Conservation (phyloP, 1,140 invertebrate species). For the Brachionus asplanchnoidis region DNA sequence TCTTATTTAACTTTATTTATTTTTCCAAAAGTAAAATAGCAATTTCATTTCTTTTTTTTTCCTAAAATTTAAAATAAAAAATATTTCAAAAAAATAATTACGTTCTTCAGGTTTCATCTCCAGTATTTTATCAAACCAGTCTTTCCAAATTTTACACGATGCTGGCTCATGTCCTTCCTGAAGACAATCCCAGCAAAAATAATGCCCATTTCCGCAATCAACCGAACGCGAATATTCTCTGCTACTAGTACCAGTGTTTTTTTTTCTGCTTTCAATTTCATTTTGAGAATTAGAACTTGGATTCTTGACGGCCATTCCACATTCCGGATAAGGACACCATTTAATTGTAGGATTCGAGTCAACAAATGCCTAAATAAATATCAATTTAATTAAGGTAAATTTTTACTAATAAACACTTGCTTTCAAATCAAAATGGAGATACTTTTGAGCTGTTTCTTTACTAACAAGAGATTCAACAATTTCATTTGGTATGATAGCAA, state of each 20-base stretch:
- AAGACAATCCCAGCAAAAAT: conserved; percentile 68
- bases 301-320: conserved; percentile 66
- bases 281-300: conserved; percentile 56
- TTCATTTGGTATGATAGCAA: conserved; percentile 65
- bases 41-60: too few relatives aligned
- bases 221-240: conserved; percentile 64
- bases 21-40: too few relatives aligned
- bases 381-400: not conserved
- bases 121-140: conserved; percentile 65
- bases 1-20: too few relatives aligned
- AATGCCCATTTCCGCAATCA: conserved; percentile 70
- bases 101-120: conserved; percentile 66
- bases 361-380: conserved; percentile 61
- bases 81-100: conserved; percentile 46
- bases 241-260: conserved; percentile 43
- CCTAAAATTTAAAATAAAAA: too few relatives aligned
- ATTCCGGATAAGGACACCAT: conserved; percentile 69
- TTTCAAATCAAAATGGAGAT: conserved; percentile 71
- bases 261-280: not conserved
- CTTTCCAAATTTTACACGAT: conserved; percentile 65
- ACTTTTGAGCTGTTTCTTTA: conserved; percentile 65
- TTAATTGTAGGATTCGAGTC: conserved; percentile 69
- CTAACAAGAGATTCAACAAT: conserved; percentile 66
- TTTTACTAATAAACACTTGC: not conserved
- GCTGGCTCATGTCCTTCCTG: conserved; percentile 69